Percentiles rank a stretch among this genome's conserved stretches.
Evolutionary conservation across 1,140 invertebrate genomes (phyloP).

Genomic region (Aphelenchoides besseyi): DNA sequence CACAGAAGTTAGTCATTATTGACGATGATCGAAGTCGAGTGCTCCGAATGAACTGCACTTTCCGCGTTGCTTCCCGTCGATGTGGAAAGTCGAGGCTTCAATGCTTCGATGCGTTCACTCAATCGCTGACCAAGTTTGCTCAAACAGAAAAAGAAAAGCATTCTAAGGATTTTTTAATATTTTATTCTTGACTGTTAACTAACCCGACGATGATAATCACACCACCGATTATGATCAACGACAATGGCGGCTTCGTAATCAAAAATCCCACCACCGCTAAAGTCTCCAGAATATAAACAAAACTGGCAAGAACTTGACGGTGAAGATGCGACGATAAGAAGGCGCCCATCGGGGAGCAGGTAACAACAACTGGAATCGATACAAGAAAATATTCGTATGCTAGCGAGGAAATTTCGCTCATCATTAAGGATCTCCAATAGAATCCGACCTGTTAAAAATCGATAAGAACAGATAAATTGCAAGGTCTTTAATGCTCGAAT

Average conservation of each 20-base stretch:
- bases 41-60: not conserved
- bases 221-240: constrained; percentile 24
- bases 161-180: constrained; percentile 5
- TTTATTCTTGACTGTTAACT: not conserved
- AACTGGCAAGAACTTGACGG: constrained; percentile 41
- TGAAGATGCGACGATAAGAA: constrained; percentile 45
- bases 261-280: constrained; percentile 30
- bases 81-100: not conserved
- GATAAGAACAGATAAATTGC: not conserved
- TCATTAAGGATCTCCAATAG: constrained; percentile 51
- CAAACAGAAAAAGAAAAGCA: constrained; percentile 24
- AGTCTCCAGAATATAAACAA: constrained; percentile 34
- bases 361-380: constrained; percentile 28
- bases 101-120: constrained; percentile 23
- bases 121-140: constrained; percentile 13
- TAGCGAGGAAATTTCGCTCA: constrained; percentile 35
- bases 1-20: not conserved
- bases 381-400: constrained; percentile 51
- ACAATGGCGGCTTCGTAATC: constrained; percentile 19
- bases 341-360: constrained; percentile 37
- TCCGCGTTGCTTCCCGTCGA: not conserved
- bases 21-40: not conserved
- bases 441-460: constrained; percentile 40
- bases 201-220: constrained; percentile 27
- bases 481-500: constrained; percentile 9